Percentiles rank a stretch among this genome's conserved stretches.
Evolutionary conservation across 2,797 vertebrate genomes (phyloP).

Genomic region (Micromesistius poutassou): DNA sequence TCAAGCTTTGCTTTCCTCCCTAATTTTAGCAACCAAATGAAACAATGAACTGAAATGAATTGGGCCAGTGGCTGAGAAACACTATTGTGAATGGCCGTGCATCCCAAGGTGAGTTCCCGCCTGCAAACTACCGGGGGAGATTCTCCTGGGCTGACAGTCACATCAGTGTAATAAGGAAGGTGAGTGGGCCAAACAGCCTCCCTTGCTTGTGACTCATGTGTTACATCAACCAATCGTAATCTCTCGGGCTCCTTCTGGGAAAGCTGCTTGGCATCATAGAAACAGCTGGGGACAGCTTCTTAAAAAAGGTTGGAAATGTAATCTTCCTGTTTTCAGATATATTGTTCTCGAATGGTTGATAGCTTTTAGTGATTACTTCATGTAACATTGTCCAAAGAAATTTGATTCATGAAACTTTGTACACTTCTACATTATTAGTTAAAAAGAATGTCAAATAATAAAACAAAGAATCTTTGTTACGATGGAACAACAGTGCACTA

Average conservation of each 20-base stretch:
- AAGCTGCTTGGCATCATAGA: not conserved
- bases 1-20: not conserved
- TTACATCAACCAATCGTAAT: not conserved
- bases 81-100: not conserved
- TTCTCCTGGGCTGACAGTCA: not conserved
- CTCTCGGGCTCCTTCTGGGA: not conserved
- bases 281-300: not conserved
- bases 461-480: not conserved
- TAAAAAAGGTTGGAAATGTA: not conserved
- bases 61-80: not conserved
- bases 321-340: not conserved
- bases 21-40: not conserved
- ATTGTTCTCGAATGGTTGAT: not conserved
- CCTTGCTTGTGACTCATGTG: constrained; percentile 21
- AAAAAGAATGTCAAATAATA: not conserved
- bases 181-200: not conserved
- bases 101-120: not conserved
- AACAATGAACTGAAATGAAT: not conserved
- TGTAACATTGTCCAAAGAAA: not conserved
- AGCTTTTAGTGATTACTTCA: not conserved
- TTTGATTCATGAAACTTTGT: not conserved
- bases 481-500: not conserved
- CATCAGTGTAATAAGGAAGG: not conserved
- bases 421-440: not conserved
- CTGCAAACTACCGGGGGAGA: not conserved